Evolutionary conservation across 2,888 invertebrate genomes (phyloP), one percentile per base, ranked within the genome.

Genomic region (Drosophila meridionalis): DNA sequence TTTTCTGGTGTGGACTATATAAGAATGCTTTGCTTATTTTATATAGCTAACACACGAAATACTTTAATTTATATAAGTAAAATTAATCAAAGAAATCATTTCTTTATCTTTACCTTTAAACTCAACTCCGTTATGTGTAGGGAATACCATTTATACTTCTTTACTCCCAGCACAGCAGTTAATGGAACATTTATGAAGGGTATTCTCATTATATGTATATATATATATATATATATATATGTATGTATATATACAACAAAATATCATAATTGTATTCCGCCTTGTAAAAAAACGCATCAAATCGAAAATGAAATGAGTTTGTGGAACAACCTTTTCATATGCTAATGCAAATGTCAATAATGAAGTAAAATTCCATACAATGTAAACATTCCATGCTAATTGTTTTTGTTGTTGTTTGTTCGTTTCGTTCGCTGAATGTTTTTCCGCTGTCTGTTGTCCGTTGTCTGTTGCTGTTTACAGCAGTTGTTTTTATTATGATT

Each of bases 311-410:
- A 52, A 52, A 36, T 36, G 34, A 20, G 26, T 58, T 55, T 59
- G 14, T 8, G 34, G 68, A 77, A 64, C 36, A 14, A 1, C 26
- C 60, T 52, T 47, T 52, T 48, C 52, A 56, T 69, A 67, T 76
- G 69, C 70, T 80, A 80, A 78, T 89, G 80, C 75, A 80, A 76
- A 80, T 83, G 85, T 76, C 77, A 80, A 79, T 83, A 88, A 86
- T 89, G 83, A 89, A 89, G 79, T 79, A 69, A 77, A 87, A 71
- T 80, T 88, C 52, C 73, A 58, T 47, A 53, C 68, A 75, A 70
- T 73, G 74, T 73, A 77, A 79, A 84, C 76, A 88, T 77, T 78
- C 63, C 62, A 58, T 62, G 47, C 64, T 86, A 86, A 78, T 81
- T 83, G 76, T 80, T 86, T 64, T 66, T 83, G 69, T 66, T 38